phyloP scores from a whole-genome alignment of 53 echinoderm and acorn worm genomes.

The Echinometra lucunter region DNA sequence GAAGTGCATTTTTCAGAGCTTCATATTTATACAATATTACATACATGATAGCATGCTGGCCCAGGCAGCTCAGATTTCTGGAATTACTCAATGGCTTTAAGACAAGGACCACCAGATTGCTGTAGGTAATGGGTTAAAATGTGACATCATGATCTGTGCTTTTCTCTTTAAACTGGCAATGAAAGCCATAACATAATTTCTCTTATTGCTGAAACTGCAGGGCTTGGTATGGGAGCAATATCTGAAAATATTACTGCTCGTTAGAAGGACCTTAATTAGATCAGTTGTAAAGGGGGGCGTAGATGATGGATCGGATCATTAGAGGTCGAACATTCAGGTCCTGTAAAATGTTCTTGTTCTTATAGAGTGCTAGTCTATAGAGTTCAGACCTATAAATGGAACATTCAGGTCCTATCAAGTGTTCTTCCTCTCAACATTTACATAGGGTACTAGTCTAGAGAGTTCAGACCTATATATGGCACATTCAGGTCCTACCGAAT shows the following conservation, averaged over 20 bases:
- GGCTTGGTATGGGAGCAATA: neutral
- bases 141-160: constrained; percentile 38
- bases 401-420: neutral
- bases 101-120: no score
- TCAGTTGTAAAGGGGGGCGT: constrained; percentile 41
- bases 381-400: neutral
- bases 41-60: no score
- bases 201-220: neutral
- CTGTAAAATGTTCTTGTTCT: neutral
- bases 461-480: neutral
- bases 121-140: no score
- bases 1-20: no score
- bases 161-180: neutral
- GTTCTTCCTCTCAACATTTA: no score
- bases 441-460: neutral
- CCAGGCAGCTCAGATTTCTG: no score
- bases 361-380: neutral
- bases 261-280: constrained; percentile 48
- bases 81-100: no score
- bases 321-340: constrained; percentile 6
- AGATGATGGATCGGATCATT: constrained; percentile 41
- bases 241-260: constrained; percentile 2
- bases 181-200: constrained; percentile 27
- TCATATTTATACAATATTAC: no score
- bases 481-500: neutral